Evolutionary conservation across 2,113 vertebrate genomes (phyloP).

Genomic region (Chinchilla lanigera): DNA sequence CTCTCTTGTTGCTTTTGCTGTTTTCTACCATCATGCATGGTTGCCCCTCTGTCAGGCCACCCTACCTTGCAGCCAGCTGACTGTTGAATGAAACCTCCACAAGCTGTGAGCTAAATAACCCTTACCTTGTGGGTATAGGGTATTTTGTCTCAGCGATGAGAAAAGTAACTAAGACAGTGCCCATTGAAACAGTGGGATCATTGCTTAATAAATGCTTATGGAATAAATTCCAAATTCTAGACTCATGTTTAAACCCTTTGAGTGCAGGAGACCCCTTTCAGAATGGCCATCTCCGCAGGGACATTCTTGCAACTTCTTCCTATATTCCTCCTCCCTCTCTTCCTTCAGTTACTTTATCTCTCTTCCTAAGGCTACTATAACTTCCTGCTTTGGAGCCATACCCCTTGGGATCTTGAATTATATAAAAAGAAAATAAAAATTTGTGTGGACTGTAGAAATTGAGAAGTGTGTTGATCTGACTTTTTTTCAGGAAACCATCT

Average conservation of each 20-base stretch:
- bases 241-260: background rate
- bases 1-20: background rate
- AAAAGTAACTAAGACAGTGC: background rate
- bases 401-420: background rate
- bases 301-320: background rate
- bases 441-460: constrained; percentile 1
- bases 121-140: background rate
- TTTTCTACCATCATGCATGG: background rate
- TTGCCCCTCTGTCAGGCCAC: background rate
- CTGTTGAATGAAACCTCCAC: background rate
- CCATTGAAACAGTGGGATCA: background rate
- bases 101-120: background rate
- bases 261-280: background rate
- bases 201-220: constrained; percentile 23
- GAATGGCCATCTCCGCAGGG: background rate
- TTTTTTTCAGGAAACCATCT: background rate
- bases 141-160: background rate
- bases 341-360: background rate
- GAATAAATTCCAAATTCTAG: constrained; percentile 42
- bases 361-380: background rate
- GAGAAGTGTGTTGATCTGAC: background rate
- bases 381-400: constrained; percentile 34
- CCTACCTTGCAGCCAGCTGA: background rate
- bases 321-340: background rate
- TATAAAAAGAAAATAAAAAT: constrained; percentile 40